Evolutionary conservation across 2,113 vertebrate species (phyloP).

Genomic region (Eidolon helvum): DNA sequence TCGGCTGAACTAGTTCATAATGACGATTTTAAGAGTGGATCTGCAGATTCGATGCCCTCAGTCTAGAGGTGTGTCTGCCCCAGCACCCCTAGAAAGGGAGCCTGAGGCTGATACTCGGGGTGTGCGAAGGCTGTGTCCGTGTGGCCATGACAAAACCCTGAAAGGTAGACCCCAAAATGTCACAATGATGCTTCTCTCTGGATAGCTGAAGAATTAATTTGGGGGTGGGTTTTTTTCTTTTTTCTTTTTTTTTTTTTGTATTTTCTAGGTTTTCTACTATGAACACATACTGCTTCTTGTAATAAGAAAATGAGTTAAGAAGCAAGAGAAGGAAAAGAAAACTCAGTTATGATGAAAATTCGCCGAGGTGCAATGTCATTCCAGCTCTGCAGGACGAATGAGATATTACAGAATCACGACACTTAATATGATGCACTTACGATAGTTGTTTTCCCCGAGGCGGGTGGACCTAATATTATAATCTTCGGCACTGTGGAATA

Average conservation of each 20-base stretch:
- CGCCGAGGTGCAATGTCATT: fast-evolving
- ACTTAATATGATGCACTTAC: slow-evolving; percentile 79
- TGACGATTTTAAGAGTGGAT: background rate
- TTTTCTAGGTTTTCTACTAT: background rate
- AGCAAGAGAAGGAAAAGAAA: background rate
- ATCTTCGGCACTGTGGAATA: slow-evolving; percentile 83
- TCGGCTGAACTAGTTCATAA: background rate
- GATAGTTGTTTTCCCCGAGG: slow-evolving; percentile 88
- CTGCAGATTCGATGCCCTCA: background rate
- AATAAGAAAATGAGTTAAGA: background rate
- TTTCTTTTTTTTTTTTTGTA: background rate
- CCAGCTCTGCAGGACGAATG: background rate
- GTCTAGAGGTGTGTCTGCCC: background rate
- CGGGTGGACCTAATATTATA: slow-evolving; percentile 90
- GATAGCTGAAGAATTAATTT: too few relatives aligned
- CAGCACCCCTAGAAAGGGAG: fast-evolving
- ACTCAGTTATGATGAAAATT: fast-evolving
- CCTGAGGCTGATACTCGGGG: fast-evolving
- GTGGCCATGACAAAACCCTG: fast-evolving
- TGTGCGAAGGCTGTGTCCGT: fast-evolving
- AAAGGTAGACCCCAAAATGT: fast-evolving
- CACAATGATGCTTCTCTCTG: fast-evolving
- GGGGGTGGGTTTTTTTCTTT: background rate
- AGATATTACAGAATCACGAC: background rate
- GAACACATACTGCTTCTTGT: background rate